A percentile compares a stretch with the other conserved stretches of the same genome.
phyloP scores from a whole-genome alignment of 2,888 invertebrate species.

The Ceraclea dissimilis region DNA sequence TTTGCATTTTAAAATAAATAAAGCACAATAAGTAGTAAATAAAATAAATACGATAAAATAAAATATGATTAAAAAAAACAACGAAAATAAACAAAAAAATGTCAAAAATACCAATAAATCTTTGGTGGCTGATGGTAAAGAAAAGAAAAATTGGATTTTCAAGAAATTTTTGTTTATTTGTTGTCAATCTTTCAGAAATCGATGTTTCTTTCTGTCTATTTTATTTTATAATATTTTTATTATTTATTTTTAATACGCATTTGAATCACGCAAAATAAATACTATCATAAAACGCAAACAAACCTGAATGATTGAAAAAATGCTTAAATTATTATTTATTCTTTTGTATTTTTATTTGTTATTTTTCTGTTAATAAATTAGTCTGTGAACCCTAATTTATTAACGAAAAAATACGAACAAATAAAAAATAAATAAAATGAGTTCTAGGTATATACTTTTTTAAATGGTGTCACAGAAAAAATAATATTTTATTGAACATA shows the following conservation, averaged over 20 bases:
- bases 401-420: background rate
- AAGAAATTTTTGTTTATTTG: background rate
- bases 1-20: background rate
- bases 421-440: too few species aligned
- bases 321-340: background rate
- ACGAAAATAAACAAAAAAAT: background rate
- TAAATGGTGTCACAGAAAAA: too few species aligned
- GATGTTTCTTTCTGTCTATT: too few species aligned
- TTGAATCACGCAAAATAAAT: background rate
- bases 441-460: too few species aligned
- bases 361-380: background rate
- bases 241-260: background rate
- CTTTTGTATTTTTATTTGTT: background rate
- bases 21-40: background rate
- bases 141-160: background rate
- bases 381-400: background rate
- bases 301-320: background rate
- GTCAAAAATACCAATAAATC: background rate
- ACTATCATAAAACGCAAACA: background rate
- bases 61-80: background rate
- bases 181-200: too few species aligned
- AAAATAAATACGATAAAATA: background rate
- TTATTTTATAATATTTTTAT: background rate
- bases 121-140: constrained; percentile 3
- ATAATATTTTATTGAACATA: background rate